Evolutionary conservation across 2,888 invertebrate species (phyloP).

Genomic region (Melieria omissa): DNA sequence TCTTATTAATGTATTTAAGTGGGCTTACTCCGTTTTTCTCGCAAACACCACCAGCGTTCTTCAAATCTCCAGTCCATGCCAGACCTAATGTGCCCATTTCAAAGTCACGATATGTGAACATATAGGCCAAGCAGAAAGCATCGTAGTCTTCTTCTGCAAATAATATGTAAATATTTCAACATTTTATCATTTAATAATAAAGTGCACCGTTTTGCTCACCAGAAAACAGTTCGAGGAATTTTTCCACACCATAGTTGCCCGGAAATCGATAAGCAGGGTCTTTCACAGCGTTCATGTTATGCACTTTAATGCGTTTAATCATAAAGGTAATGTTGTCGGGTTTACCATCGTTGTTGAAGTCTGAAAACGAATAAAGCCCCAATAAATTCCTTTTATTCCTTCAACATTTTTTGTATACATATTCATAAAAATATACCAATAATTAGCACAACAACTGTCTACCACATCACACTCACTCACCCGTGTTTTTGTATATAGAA

Average conservation of each 20-base stretch:
- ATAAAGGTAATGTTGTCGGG: conserved; percentile 94
- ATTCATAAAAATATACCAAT: not conserved
- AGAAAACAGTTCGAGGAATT: conserved; percentile 97
- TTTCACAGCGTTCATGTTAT: conserved; percentile 85
- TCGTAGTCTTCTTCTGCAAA: conserved; percentile 95
- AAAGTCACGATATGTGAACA: conserved; percentile 97
- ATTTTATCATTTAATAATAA: not conserved
- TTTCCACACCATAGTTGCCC: conserved; percentile 97
- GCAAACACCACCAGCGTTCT: conserved; percentile 97
- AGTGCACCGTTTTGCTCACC: conserved; percentile 69
- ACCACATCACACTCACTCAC: conserved; percentile 66
- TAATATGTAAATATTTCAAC: not conserved
- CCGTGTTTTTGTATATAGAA: conserved; percentile 85
- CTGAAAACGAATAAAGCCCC: conserved; percentile 66
- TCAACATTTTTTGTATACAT: not conserved
- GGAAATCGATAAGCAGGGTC: conserved; percentile 90
- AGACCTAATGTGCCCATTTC: conserved; percentile 96
- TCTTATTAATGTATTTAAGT: not conserved
- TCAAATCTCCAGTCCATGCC: conserved; percentile 97
- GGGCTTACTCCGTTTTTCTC: conserved; percentile 91
- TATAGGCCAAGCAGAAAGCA: conserved; percentile 97
- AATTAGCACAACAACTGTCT: not conserved
- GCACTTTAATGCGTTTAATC: conserved; percentile 95
- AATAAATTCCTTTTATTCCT: not conserved
- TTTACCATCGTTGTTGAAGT: conserved; percentile 92